phyloP scores from a whole-genome alignment of 1,140 invertebrate genomes.

The Oncopeltus fasciatus region DNA sequence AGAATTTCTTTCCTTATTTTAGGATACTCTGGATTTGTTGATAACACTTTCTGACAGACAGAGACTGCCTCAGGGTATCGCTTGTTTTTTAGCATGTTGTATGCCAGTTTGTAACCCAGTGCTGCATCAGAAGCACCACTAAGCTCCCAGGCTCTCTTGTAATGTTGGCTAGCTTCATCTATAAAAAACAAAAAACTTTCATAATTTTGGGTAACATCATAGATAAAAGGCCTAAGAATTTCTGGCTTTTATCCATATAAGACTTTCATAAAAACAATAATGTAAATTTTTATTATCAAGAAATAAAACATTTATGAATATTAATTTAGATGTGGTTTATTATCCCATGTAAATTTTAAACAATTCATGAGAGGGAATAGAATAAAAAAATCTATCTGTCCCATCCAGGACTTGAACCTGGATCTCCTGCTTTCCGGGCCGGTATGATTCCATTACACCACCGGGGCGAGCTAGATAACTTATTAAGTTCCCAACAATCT shows the following conservation, averaged over 20 bases:
- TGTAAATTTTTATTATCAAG: too few species aligned
- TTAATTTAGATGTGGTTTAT: too few species aligned
- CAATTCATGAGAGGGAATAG: too few species aligned
- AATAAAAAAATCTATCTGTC: too few species aligned
- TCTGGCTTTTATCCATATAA: not conserved
- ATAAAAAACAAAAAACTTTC: slow-evolving; percentile 6
- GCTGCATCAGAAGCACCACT: slow-evolving; percentile 65
- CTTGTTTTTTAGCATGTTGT: slow-evolving; percentile 82
- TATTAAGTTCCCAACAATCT: too few species aligned
- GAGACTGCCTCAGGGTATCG: slow-evolving; percentile 76
- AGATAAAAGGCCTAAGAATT: too few species aligned
- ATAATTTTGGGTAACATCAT: not conserved
- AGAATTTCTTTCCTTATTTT: slow-evolving; percentile 85
- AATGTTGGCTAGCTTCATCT: slow-evolving; percentile 63
- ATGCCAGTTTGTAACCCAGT: slow-evolving; percentile 83
- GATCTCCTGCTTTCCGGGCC: too few species aligned
- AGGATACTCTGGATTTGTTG: slow-evolving; percentile 72
- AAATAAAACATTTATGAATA: too few species aligned
- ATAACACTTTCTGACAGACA: slow-evolving; percentile 66
- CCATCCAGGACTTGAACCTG: too few species aligned
- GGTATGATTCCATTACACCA: too few species aligned
- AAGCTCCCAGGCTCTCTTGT: slow-evolving; percentile 49
- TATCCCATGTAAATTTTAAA: too few species aligned
- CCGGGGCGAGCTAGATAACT: too few species aligned
- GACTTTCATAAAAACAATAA: not conserved